Evolutionary conservation across 2,888 invertebrate genomes (phyloP), one percentile per base, ranked within the genome.

Genomic region (Atherix ibis): DNA sequence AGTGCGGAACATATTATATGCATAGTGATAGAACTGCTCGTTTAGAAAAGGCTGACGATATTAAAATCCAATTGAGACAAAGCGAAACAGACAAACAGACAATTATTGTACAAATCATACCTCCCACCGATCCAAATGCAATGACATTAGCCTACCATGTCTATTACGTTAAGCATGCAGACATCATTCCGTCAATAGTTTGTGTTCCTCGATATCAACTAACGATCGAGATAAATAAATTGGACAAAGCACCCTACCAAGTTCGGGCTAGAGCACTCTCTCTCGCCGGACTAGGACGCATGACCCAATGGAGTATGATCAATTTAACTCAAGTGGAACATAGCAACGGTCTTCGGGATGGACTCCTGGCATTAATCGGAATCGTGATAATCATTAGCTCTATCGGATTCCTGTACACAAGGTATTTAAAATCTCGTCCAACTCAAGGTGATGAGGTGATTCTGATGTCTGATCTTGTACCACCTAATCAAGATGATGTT

Each of bases 111-210:
- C 44, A 43, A 4, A 81, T 81, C 78, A 52, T 56, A 1, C 62
- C 68, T 40, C 79, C 80, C 1, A 44, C 46, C n/a, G 42, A 63
- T 16, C 74, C 78, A 0, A 83, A 82, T 49, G 73, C 75, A 0
- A 48, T 71, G 3, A 67, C 77, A 5, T 58, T 78, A 5, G 65
- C 70, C 1, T 82, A 77, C 49, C 62, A 65, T 15, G 51, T 77
- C 9, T 65, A 71, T 41, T 68, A 31, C 12, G 31, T 17, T 12
- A 17, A 28, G 10, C 10, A 27, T 15, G 15, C 4, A 4, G 26
- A 25, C n/a, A 22, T 71, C 46, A 62, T 60, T 19, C 4, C 4
- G 18, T 9, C 12, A 17, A 3, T 4, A 25, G 44, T 56, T n/a
- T 79, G 78, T 46, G 56, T 72, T 2, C 58, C 67, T 0, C 51